A percentile compares a stretch with the other conserved stretches of the same genome.
phyloP scores from a whole-genome alignment of 2,113 vertebrate genomes.

The Ceyx cyanopectus region DNA sequence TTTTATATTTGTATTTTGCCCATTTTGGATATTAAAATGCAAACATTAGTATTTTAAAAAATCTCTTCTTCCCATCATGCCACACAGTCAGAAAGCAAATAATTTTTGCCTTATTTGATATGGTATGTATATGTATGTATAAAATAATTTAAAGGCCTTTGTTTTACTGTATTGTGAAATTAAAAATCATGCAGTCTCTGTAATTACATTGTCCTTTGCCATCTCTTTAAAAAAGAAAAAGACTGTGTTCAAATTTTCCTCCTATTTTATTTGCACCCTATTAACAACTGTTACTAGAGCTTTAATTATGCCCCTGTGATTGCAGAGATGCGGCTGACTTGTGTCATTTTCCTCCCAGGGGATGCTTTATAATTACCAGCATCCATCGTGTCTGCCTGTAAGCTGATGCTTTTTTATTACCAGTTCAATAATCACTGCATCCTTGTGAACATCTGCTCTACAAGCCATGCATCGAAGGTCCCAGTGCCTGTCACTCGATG shows the following conservation, averaged over 20 bases:
- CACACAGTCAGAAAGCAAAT: conserved; percentile 73
- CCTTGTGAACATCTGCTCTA: conserved; percentile 95
- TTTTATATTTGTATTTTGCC: conserved; percentile 73
- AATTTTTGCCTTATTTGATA: conserved; percentile 66
- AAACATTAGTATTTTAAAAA: conserved; percentile 81
- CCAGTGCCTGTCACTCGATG: conserved; percentile 90
- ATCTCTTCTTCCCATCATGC: conserved; percentile 75
- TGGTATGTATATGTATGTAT: conserved; percentile 27
- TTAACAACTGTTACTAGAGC: conserved; percentile 98
- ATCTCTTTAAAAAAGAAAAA: conserved; percentile 79
- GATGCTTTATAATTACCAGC: conserved; percentile 98
- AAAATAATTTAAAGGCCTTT: conserved; percentile 73
- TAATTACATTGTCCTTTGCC: conserved; percentile 83
- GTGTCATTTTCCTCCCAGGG: conserved; percentile 96
- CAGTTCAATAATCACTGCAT: conserved; percentile 95
- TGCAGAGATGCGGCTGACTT: conserved; percentile 91
- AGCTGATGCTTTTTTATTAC: conserved; percentile 90
- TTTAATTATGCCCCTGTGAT: conserved; percentile 98
- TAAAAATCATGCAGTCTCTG: conserved; percentile 77
- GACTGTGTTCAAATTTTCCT: conserved; percentile 82
- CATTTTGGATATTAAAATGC: conserved; percentile 78
- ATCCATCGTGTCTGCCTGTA: conserved; percentile 93
- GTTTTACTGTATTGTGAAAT: conserved; percentile 77
- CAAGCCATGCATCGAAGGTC: conserved; percentile 88
- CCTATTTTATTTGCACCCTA: conserved; percentile 96